Base-by-base conservation (phyloP, 2,888 invertebrate genomes). In the Synanthedon myopaeformis region DNA sequence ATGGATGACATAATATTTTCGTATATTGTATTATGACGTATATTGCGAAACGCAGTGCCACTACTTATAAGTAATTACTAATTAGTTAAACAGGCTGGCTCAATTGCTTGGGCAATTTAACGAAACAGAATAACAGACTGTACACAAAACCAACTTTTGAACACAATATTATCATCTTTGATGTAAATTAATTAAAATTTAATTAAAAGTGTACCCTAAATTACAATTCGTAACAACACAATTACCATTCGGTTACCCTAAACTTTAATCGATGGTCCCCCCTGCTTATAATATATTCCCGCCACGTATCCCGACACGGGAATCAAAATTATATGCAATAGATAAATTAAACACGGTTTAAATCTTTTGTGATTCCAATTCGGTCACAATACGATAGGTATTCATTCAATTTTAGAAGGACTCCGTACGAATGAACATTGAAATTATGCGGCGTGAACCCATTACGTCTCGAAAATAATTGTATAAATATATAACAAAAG, bases 381-480 rank as follows among this genome's bases (percentile, higher is more conserved):
- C 60, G 61, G 59, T 64, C 61, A 63, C 68, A 59, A 60, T 61
- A 63, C 68, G 59, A 60, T 62, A 70, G 51, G 56, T 66, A 63
- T 71, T 72, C 70, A 73, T 74, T 72, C 70, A 71, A 73, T 74
- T 74, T 68, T 57, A 69, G 75, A 77, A 76, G 71, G 62, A 64
- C 69, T 66, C 64, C 59, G 59, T 68, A 62, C 57, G 60, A 62
- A 61, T 59, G 69, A 66, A 64, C 59, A 58, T 63, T 64, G 63
- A 75, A 79, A 80, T 86, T 84, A 84, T 84, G 79, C 86, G 74
- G 82, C 84, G 87, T 87, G 86, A 87, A 86, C 82, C 65, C 80
- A 81, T 87, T 83, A 80, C 74, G 72, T 70, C 67, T 74, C 76
- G 69, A 73, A 74, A 74, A 68, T 82, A 79, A 82, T 85, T 81